Conservation (phyloP, 1,140 invertebrate species). For the Druon quercuslanigerum region DNA sequence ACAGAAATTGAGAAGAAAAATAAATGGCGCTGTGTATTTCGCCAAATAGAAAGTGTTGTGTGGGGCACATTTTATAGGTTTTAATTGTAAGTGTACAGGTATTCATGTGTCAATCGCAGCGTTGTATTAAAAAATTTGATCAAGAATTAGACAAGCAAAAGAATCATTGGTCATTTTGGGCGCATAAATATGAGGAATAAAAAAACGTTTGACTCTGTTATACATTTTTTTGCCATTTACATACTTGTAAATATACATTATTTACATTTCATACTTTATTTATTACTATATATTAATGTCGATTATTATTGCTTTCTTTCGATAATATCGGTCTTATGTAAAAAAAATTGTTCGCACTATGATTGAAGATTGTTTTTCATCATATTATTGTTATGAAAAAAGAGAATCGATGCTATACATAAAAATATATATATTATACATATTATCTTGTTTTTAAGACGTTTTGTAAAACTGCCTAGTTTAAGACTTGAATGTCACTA, state of each 20-base stretch:
- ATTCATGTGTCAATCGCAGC: conserved; percentile 48
- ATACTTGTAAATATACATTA: conserved; percentile 74
- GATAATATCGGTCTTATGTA: conserved; percentile 65
- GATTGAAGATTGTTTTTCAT: conserved; percentile 39
- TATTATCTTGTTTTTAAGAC: conserved; percentile 55
- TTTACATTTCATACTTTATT: conserved; percentile 74
- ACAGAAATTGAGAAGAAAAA: conserved; percentile 1
- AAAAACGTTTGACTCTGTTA: conserved; percentile 66
- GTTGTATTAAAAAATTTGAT: conserved; percentile 34
- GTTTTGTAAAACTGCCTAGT: conserved; percentile 43
- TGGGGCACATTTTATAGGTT: conserved; percentile 29
- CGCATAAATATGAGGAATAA: conserved; percentile 37
- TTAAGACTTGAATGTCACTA: conserved; percentile 23
- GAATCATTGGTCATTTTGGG: background rate
- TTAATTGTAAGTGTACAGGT: conserved; percentile 67
- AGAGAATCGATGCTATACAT: conserved; percentile 40
- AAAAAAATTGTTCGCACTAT: conserved; percentile 63
- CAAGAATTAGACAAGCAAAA: conserved; percentile 24
- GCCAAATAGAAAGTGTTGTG: conserved; percentile 38
- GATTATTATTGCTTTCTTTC: conserved; percentile 62
- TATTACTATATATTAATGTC: conserved; percentile 68
- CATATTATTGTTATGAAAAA: conserved; percentile 55
- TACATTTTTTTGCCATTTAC: conserved; percentile 68
- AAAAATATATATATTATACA: conserved; percentile 44
- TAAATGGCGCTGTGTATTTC: background rate